Evolutionary conservation across 2,797 vertebrate genomes (phyloP).

Genomic region (Podarcis lilfordi): DNA sequence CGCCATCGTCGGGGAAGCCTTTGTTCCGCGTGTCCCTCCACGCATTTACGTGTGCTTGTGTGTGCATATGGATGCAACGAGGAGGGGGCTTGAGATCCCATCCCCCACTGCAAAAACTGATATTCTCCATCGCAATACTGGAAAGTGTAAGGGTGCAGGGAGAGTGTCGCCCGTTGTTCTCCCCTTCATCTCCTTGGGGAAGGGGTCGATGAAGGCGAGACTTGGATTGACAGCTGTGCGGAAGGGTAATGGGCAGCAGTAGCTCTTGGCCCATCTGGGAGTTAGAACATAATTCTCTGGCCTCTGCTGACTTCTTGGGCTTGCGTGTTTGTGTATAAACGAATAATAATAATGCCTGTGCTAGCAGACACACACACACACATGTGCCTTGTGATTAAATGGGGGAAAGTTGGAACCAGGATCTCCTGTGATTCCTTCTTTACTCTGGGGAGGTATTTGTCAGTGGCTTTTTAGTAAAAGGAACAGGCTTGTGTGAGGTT

Average conservation of each 20-base stretch:
- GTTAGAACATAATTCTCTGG: background rate
- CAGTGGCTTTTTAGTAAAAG: background rate
- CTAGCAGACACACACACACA: too few relatives aligned
- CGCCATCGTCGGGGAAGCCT: background rate
- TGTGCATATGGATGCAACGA: too few relatives aligned
- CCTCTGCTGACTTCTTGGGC: background rate
- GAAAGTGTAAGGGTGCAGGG: too few relatives aligned
- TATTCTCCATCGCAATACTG: background rate
- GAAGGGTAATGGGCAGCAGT: too few relatives aligned
- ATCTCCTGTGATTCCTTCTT: background rate
- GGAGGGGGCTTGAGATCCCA: too few relatives aligned
- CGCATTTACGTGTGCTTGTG: background rate
- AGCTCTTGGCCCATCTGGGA: background rate
- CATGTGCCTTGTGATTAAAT: background rate
- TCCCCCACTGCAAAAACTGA: background rate
- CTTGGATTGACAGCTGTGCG: background rate
- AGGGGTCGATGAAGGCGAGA: background rate
- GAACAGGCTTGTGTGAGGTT: background rate
- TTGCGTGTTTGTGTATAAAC: background rate
- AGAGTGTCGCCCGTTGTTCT: background rate
- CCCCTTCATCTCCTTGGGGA: background rate
- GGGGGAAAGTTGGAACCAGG: background rate
- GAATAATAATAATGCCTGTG: background rate
- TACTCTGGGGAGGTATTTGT: background rate
- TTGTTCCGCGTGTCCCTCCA: background rate